These are phyloP conservation scores for Linnaemya tessellans DNA, from an alignment of 2,888 invertebrate genomes.

Conservation along the genomic window DNA sequence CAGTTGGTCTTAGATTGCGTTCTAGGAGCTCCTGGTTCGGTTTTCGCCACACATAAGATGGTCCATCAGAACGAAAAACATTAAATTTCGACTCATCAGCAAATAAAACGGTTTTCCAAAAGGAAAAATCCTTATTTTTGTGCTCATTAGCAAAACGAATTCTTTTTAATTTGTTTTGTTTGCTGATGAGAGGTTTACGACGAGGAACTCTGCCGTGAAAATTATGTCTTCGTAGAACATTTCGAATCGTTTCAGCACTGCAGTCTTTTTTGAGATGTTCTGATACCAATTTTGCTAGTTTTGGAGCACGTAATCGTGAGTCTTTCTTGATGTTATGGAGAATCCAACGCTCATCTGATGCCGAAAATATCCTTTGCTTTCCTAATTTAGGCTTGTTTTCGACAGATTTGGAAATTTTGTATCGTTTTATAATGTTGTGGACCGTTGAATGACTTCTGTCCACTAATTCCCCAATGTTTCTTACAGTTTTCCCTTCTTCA, in stretches of 20 bases:
- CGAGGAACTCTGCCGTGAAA: background rate
- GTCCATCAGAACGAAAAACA: no score
- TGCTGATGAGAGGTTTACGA: slow-evolving; percentile 11
- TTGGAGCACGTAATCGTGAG: background rate
- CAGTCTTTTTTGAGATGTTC: background rate
- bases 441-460: background rate
- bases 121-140: background rate
- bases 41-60: no score
- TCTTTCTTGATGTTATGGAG: no score
- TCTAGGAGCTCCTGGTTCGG: no score
- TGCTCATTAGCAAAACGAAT: background rate
- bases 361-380: background rate
- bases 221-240: slow-evolving; percentile 3
- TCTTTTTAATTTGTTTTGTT: background rate
- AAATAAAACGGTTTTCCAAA: no score
- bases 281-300: background rate
- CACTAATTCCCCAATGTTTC: no score
- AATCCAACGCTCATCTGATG: no score
- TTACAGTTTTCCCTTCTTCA: no score
- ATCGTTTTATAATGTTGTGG: background rate
- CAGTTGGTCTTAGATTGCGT: no score
- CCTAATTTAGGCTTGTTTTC: no score
- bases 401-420: background rate
- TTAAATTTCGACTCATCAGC: no score
- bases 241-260: background rate